phyloP scores from a whole-genome alignment of 1,140 invertebrate genomes.

The Orussus abietinus region DNA sequence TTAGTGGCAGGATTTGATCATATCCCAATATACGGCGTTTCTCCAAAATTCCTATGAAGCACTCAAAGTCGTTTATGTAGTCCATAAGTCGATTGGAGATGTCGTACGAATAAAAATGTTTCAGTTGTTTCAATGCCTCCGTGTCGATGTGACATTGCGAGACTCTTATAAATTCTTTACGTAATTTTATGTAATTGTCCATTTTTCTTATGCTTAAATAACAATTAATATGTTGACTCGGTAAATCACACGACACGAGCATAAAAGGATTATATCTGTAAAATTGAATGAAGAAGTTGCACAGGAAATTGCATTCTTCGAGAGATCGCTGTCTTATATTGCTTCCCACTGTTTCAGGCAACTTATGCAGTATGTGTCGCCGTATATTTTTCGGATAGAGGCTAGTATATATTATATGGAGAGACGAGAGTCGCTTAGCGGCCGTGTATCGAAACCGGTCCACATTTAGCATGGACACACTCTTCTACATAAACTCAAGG shows the following conservation, averaged over 20 bases:
- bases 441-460: no score
- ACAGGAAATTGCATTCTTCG: no score
- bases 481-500: no score
- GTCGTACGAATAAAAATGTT: not conserved
- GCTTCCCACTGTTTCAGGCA: not conserved
- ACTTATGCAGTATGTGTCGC: not conserved
- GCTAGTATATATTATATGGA: no score
- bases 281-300: no score
- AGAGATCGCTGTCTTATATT: not conserved
- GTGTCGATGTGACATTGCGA: not conserved
- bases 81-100: constrained; percentile 18
- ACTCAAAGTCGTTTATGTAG: constrained; percentile 26
- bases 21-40: constrained; percentile 30
- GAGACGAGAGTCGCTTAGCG: no score
- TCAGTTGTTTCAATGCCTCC: not conserved
- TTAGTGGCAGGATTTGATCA: constrained; percentile 27
- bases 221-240: constrained; percentile 1
- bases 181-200: not conserved
- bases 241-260: no score
- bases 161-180: not conserved
- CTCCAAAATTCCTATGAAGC: constrained; percentile 35
- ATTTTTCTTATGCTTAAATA: not conserved
- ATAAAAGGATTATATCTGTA: no score
- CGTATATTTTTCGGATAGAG: no score
- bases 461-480: no score